These are phyloP conservation scores for Ailuropoda melanoleuca DNA, from an alignment of 2,113 vertebrate genomes.

Conservation along the genomic window DNA sequence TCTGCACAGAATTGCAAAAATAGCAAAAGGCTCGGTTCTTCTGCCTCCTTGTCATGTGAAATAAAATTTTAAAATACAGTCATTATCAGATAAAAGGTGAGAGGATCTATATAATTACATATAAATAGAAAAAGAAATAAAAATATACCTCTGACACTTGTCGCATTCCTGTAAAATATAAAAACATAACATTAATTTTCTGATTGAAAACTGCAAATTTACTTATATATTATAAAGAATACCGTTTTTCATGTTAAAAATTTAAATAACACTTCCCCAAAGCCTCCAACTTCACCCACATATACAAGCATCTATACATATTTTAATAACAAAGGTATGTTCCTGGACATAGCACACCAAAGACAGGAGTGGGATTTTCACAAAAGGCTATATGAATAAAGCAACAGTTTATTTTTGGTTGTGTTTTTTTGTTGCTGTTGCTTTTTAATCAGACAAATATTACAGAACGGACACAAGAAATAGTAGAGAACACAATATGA, in stretches of 20 bases:
- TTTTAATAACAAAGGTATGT: neutral
- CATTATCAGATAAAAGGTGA: constrained; percentile 17
- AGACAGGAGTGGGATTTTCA: neutral
- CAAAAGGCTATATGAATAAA: neutral
- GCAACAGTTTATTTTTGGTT: neutral
- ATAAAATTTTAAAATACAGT: constrained; percentile 61
- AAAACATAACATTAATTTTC: constrained; percentile 69
- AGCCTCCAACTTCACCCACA: neutral
- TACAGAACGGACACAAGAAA: neutral
- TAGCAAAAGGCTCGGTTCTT: constrained; percentile 99
- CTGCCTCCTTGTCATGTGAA: constrained; percentile 89
- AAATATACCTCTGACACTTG: constrained; percentile 95
- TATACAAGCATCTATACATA: neutral
- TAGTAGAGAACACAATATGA: neutral
- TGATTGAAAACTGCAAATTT: neutral
- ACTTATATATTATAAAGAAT: constrained; percentile 16
- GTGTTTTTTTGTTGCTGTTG: neutral
- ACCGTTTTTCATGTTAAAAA: neutral
- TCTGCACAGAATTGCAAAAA: constrained; percentile 96
- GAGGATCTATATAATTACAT: neutral
- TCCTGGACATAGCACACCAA: neutral
- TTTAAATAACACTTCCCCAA: neutral
- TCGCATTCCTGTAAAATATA: constrained; percentile 94
- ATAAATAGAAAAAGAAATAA: constrained; percentile 28
- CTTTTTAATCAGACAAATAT: constrained; percentile 13